Conservation (phyloP, 1,140 invertebrate species). For the Aphis gossypii region DNA sequence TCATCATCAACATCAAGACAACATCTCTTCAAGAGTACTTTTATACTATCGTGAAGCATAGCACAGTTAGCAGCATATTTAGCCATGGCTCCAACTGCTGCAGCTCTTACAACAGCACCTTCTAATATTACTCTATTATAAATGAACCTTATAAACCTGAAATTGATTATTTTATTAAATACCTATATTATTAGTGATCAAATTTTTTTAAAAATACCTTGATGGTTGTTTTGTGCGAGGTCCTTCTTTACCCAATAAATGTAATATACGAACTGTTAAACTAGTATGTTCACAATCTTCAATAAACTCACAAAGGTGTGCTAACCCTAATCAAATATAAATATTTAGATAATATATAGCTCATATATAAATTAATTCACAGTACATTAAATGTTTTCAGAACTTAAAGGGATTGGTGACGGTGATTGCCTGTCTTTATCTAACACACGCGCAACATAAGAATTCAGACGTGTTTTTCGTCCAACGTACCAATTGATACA, state of each 20-base stretch:
- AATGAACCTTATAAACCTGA: slow-evolving; percentile 94
- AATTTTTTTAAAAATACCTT: slow-evolving; percentile 64
- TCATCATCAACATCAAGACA: slow-evolving; percentile 98
- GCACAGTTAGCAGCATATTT: slow-evolving; percentile 97
- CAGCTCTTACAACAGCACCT: slow-evolving; percentile 90
- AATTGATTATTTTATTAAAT: slow-evolving; percentile 54
- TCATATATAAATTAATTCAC: background rate
- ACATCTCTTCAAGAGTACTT: slow-evolving; percentile 83
- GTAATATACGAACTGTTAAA: slow-evolving; percentile 94
- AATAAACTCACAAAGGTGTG: slow-evolving; percentile 98
- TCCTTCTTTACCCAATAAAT: slow-evolving; percentile 96
- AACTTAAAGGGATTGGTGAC: background rate
- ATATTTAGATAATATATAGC: background rate
- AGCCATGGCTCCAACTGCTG: slow-evolving; percentile 95
- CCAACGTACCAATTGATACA: too few relatives aligned
- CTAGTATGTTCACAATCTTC: slow-evolving; percentile 99
- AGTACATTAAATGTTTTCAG: background rate
- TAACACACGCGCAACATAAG: too few relatives aligned
- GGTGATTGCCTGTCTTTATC: too few relatives aligned
- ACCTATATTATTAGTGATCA: background rate
- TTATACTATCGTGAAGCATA: slow-evolving; percentile 86
- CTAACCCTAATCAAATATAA: slow-evolving; percentile 71
- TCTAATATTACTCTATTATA: slow-evolving; percentile 99
- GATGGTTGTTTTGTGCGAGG: slow-evolving; percentile 93
- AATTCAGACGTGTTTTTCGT: too few relatives aligned